Base-by-base conservation (phyloP, 2,888 invertebrate genomes). In the Polydrusus cervinus region DNA sequence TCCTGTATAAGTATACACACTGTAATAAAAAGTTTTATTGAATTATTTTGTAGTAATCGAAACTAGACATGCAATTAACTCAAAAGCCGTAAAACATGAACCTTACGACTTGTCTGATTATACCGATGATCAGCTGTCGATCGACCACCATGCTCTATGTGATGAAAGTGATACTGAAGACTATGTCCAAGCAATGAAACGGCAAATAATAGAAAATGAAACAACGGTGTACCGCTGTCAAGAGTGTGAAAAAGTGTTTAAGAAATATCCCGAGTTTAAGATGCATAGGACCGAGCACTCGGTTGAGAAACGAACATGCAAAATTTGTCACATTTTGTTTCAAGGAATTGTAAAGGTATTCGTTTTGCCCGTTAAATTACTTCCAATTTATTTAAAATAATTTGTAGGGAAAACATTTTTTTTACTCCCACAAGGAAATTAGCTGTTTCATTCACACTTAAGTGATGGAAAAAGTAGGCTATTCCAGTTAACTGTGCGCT, bases 241-340 rank as follows among this genome's bases (percentile, higher is more conserved):
- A 30, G 71, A 82, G 43, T 83, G 83, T 74, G 75, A 76, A 18
- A 65, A 78, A 64, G 70, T 80, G 14, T 83, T 81, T 49, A 65
- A 73, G 20, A 79, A 78, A 25, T 83, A 80, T 62, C 64, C 67
- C 25, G 82, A 82, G 55, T 82, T 81, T 64, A 81, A 80, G 57
- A 70, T 74, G 8, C 83, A 83, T 57, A 78, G 78, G 47, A 82
- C 80, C 47, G 79, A 80, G 34, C 84, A 84, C 78, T 83, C 79
- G 20, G 75, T 83, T 66, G 81, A 82, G 60, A 84, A 81, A 76
- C 69, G 83, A 65, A 80, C 80, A n/a, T 84, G 84, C 67, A 78
- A 81, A 30, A 80, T 83, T 47, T 84, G 84, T 62, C 78, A 83
- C 55, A 74, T 80, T 20, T 79, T 82, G 10, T 83, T 81, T 40